phyloP scores from a whole-genome alignment of 23 tunicate genomes.

The Diplosoma virens region DNA sequence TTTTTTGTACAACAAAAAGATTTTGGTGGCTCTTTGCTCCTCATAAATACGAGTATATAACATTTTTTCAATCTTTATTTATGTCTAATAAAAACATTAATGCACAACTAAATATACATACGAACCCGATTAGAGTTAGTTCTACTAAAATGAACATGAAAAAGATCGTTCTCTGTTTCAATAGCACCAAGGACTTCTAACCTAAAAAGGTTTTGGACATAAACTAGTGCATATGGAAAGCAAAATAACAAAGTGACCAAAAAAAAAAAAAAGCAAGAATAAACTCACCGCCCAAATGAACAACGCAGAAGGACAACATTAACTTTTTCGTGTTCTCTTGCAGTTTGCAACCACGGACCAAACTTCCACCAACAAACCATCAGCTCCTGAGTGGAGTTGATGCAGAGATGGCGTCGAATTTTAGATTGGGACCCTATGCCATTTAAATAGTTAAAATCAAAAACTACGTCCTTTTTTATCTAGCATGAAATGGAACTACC shows the following conservation, averaged over 20 bases:
- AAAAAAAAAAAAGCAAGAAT: neutral
- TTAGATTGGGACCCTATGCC: conserved; percentile 14
- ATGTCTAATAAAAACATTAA: too few species aligned
- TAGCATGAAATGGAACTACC: too few species aligned
- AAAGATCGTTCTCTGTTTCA: conserved; percentile 49
- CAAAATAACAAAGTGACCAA: neutral
- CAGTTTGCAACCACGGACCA: conserved; percentile 54
- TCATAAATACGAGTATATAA: too few species aligned
- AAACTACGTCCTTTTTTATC: neutral
- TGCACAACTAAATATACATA: too few species aligned
- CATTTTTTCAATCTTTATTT: too few species aligned
- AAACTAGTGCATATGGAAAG: neutral
- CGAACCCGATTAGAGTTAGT: conserved; percentile 43
- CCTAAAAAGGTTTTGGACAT: conserved; percentile 15
- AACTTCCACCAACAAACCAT: conserved; percentile 77
- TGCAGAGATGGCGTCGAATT: conserved; percentile 36
- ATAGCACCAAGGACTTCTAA: conserved; percentile 67
- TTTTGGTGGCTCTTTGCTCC: too few species aligned
- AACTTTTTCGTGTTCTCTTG: conserved; percentile 44
- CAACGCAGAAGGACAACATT: conserved; percentile 66
- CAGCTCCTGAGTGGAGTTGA: conserved; percentile 53
- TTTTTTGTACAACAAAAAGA: too few species aligned
- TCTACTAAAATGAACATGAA: conserved; percentile 63
- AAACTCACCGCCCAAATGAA: conserved; percentile 63
- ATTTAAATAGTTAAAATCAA: neutral